A percentile compares a stretch with the other conserved stretches of the same genome.
These are phyloP conservation scores for Eulemur rubriventer DNA, from an alignment of 2,797 vertebrate genomes.

Conservation along the genomic window DNA sequence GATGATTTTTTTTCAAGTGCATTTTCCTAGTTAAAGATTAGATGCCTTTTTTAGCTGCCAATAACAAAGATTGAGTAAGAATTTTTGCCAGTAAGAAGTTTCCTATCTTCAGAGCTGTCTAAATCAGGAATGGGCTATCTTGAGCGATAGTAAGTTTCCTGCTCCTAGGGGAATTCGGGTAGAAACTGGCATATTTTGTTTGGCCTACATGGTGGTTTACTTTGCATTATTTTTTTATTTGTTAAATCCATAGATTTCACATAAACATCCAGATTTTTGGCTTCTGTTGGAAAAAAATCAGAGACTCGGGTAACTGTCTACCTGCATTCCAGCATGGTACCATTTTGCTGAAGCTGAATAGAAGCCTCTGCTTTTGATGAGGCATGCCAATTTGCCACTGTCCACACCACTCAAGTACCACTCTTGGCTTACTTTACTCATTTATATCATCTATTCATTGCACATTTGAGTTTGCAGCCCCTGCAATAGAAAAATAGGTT, in stretches of 20 bases:
- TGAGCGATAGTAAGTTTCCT: neutral
- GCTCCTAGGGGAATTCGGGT: constrained; percentile 2
- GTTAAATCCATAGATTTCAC: neutral
- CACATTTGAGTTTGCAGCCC: neutral
- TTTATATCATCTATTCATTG: neutral
- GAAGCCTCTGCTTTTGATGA: neutral
- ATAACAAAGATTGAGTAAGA: constrained; percentile 28
- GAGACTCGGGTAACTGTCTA: neutral
- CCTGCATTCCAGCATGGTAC: neutral
- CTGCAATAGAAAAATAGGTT: neutral
- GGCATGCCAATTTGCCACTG: neutral
- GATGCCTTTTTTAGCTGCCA: constrained; percentile 45
- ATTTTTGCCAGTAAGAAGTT: neutral
- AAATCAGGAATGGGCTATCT: neutral
- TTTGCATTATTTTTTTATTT: neutral
- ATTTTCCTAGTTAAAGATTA: constrained; percentile 67
- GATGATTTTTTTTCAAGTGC: constrained; percentile 67
- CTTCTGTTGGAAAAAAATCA: neutral
- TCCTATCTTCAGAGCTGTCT: neutral
- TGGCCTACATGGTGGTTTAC: neutral
- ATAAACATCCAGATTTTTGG: neutral
- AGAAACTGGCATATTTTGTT: neutral
- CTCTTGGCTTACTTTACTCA: neutral
- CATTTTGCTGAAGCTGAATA: neutral
- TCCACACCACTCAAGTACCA: neutral